Conservation (phyloP, 1,140 invertebrate species). For the Leptinotarsa undecemlineata region DNA sequence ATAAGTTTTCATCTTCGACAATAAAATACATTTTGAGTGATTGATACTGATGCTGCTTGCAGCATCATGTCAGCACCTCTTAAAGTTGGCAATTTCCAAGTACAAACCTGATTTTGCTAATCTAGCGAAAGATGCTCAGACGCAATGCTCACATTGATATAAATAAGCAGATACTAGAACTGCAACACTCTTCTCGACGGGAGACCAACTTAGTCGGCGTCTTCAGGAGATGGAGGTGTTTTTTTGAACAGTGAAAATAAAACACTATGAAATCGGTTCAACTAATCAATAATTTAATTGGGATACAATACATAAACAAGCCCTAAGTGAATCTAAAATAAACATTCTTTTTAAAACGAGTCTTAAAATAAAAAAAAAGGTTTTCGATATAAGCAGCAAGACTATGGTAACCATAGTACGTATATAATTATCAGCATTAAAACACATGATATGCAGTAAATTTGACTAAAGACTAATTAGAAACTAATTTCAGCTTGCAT, state of each 20-base stretch:
- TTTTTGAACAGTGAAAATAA: background rate
- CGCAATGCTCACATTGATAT: too few species aligned
- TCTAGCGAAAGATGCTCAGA: too few species aligned
- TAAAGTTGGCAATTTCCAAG: too few species aligned
- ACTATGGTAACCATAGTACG: background rate
- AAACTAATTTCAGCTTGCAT: background rate
- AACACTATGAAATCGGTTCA: background rate
- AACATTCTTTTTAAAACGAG: background rate
- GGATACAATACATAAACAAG: constrained; percentile 10
- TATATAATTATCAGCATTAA: constrained; percentile 3
- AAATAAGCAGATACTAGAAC: too few species aligned
- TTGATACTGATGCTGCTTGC: too few species aligned
- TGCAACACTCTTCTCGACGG: too few species aligned
- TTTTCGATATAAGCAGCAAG: constrained; percentile 15
- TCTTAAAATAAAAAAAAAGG: constrained; percentile 7
- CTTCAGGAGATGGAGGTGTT: background rate
- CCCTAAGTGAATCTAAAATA: constrained; percentile 17
- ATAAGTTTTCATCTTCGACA: too few species aligned
- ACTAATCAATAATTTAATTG: constrained; percentile 23
- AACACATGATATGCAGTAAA: constrained; percentile 20
- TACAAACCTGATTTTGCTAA: too few species aligned
- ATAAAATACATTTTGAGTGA: too few species aligned
- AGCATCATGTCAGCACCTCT: too few species aligned
- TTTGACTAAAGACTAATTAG: constrained; percentile 14
- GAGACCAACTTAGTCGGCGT: too few species aligned